These are phyloP conservation scores for Dromius quadrimaculatus DNA, from an alignment of 2,888 invertebrate species.

Conservation along the genomic window DNA sequence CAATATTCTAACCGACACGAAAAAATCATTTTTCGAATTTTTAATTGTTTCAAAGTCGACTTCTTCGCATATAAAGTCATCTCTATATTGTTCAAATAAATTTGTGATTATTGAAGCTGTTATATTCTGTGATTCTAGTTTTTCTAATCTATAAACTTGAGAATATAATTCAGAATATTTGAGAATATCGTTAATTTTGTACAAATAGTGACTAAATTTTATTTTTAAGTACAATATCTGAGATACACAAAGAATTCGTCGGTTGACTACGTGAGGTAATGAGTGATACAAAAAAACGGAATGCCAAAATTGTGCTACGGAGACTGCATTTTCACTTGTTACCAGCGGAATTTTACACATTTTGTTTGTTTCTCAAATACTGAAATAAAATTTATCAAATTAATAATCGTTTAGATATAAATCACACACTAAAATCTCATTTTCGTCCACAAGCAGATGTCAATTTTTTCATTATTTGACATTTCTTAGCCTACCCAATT, in stretches of 20 bases:
- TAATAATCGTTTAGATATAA: background rate
- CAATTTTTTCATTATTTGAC: no score
- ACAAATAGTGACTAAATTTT: slow-evolving; percentile 56
- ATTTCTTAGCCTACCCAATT: no score
- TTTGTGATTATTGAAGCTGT: slow-evolving; percentile 59
- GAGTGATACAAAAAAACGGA: slow-evolving; percentile 73
- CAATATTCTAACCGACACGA: slow-evolving; percentile 65
- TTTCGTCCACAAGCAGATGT: no score
- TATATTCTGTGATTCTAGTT: slow-evolving; percentile 58
- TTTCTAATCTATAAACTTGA: slow-evolving; percentile 61
- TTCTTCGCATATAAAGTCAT: slow-evolving; percentile 57
- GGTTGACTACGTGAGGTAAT: slow-evolving; percentile 80
- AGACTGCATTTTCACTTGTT: slow-evolving; percentile 61
- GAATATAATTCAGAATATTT: slow-evolving; percentile 61
- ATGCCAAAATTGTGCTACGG: slow-evolving; percentile 73
- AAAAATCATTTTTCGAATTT: slow-evolving; percentile 58
- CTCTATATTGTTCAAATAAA: slow-evolving; percentile 60
- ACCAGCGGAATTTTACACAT: slow-evolving; percentile 63
- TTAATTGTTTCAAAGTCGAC: slow-evolving; percentile 56
- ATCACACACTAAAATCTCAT: no score
- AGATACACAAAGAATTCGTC: slow-evolving; percentile 73
- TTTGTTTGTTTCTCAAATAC: slow-evolving; percentile 38
- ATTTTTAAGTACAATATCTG: slow-evolving; percentile 60
- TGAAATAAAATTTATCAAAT: slow-evolving; percentile 12
- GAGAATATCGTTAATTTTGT: slow-evolving; percentile 59